Conservation (phyloP, 1,140 invertebrate species). For the Cherax destructor region DNA sequence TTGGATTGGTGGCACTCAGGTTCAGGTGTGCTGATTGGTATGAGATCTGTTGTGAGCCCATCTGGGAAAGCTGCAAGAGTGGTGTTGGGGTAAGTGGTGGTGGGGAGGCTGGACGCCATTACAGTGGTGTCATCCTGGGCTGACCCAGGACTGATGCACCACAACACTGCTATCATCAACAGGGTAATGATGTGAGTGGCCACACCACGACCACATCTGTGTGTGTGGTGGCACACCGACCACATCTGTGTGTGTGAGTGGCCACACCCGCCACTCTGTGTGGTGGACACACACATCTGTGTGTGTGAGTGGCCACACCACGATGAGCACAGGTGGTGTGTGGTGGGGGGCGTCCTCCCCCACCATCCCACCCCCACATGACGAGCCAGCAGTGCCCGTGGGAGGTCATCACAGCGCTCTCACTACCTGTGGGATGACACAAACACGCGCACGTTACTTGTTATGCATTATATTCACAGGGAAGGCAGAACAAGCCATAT, state of each 20-base stretch:
- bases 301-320: neutral
- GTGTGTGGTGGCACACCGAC: too few species aligned
- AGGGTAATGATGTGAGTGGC: neutral
- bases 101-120: neutral
- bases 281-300: too few species aligned
- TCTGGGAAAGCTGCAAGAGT: too few species aligned
- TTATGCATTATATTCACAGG: too few species aligned
- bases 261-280: too few species aligned
- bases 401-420: neutral
- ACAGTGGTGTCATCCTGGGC: neutral
- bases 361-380: conserved; percentile 1
- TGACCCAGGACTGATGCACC: neutral
- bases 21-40: too few species aligned
- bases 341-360: neutral
- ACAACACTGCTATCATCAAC: neutral
- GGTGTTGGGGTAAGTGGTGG: too few species aligned
- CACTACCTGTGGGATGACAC: neutral
- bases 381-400: neutral
- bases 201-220: neutral
- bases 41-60: too few species aligned
- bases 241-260: neutral
- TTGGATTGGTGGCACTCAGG: too few species aligned
- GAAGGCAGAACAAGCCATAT: too few species aligned
- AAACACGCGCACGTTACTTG: neutral
- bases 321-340: neutral